These are phyloP conservation scores for Trichogramma pretiosum DNA, from an alignment of 1,140 invertebrate genomes.

Conservation along the genomic window DNA sequence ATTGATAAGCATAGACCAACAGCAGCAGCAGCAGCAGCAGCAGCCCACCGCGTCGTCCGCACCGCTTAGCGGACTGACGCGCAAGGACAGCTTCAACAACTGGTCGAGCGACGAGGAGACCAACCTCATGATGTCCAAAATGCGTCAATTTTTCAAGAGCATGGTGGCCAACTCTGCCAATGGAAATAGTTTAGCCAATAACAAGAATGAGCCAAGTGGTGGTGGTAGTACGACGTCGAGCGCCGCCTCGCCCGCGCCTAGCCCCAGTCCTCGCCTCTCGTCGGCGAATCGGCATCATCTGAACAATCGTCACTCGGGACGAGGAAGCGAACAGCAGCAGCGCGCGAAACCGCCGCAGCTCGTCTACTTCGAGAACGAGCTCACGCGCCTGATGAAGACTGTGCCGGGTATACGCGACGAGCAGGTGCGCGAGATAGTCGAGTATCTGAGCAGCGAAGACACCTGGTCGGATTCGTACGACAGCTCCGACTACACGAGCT, in stretches of 20 bases:
- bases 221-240: slow-evolving; percentile 38
- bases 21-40: background rate
- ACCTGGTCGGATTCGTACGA: slow-evolving; percentile 89
- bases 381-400: slow-evolving; percentile 84
- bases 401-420: slow-evolving; percentile 82
- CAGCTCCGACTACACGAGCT: slow-evolving; percentile 82
- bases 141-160: slow-evolving; percentile 84
- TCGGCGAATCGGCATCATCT: slow-evolving; percentile 28
- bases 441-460: slow-evolving; percentile 83
- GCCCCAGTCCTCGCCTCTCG: slow-evolving; percentile 42
- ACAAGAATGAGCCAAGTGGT: no score
- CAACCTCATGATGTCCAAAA: slow-evolving; percentile 90
- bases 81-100: slow-evolving; percentile 86
- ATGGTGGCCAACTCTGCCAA: slow-evolving; percentile 55
- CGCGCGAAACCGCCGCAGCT: slow-evolving; percentile 71
- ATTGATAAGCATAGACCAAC: background rate
- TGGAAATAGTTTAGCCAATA: background rate
- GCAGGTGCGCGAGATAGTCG: slow-evolving; percentile 82
- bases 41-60: slow-evolving; percentile 21
- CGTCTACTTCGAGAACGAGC: slow-evolving; percentile 78
- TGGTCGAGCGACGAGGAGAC: slow-evolving; percentile 90
- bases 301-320: no score
- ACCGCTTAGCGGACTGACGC: slow-evolving; percentile 47
- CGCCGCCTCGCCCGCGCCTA: slow-evolving; percentile 46
- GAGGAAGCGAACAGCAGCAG: no score